Percentiles rank a stretch among this genome's conserved stretches.
Evolutionary conservation across 1,140 invertebrate genomes (phyloP).

Genomic region (Thaumatotibia leucotreta): DNA sequence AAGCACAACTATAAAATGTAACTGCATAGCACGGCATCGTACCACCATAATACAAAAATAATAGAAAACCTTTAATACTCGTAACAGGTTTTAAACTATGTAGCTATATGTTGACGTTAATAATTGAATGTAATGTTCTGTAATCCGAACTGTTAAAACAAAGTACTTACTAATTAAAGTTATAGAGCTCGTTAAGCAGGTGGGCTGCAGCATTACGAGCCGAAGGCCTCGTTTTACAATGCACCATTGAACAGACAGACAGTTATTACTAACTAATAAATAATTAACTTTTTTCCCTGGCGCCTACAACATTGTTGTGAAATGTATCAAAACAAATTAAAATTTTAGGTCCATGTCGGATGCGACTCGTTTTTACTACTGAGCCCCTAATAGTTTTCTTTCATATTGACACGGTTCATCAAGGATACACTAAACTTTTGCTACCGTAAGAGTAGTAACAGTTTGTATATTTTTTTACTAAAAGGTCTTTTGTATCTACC

Average conservation of each 20-base stretch:
- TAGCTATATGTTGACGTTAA: not conserved
- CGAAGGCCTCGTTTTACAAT: conserved; percentile 9
- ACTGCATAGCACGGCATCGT: not conserved
- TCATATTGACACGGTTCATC: conserved; percentile 59
- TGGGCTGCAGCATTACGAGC: not conserved
- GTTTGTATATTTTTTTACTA: conserved; percentile 37
- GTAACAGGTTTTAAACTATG: not conserved
- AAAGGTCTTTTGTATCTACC: conserved; percentile 33
- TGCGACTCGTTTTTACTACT: conserved; percentile 42
- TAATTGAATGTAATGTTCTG: not conserved
- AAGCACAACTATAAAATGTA: conserved; percentile 17
- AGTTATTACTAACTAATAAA: conserved; percentile 11
- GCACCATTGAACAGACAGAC: conserved; percentile 7
- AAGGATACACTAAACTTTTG: conserved; percentile 57
- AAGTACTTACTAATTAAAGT: conserved; percentile 12
- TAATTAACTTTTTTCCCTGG: conserved; percentile 26
- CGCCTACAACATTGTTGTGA: conserved; percentile 35
- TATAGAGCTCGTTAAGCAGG: conserved; percentile 8
- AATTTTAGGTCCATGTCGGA: conserved; percentile 34
- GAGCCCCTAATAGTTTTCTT: conserved; percentile 65
- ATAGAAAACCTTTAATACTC: no score
- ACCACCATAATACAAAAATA: not conserved
- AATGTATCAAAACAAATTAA: conserved; percentile 32
- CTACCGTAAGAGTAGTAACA: conserved; percentile 47
- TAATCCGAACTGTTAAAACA: not conserved